Evolutionary conservation across 2,113 vertebrate species (phyloP), one percentile per base, ranked within the genome.

Genomic region (Gopherus flavomarginatus): DNA sequence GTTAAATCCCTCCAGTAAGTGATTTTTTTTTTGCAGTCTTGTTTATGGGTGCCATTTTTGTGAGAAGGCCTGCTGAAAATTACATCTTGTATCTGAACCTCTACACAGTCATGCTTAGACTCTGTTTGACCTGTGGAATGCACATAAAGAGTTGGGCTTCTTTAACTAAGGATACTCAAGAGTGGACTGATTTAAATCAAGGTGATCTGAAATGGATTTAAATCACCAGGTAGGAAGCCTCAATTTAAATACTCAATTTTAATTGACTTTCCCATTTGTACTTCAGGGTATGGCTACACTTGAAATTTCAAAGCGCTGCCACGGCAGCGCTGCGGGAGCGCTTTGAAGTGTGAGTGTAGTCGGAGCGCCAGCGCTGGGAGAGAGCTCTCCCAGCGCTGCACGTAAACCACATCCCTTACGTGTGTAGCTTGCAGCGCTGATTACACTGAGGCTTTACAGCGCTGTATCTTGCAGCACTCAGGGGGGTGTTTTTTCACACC

Each of bases 1-100:
- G 84, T 69, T 87, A 96, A 97, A 93, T 56, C 52, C 62, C 89
- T 80, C 85, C 84, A 91, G 87, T 87, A 78, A 90, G 75, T 72
- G 78, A 54, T 92, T 83, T 86, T 91, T 24, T 24, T 75, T 75
- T 75, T 75, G 11, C 5, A 10, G 17, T 75, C 5, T 75, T 75
- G 19, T 35, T 69, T 57, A 69, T 75, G 38, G 69, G 9, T 75
- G 38, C 69, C 69, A 75, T 75, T 21, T 24, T 42, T 75, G 38
- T 22, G n/a, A 19, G 17, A 75, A 75, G 19, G 19, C 22, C 26
- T 75, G n/a, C 69, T 42, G 38, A 42, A 75, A 75, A 22, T 75
- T 75, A 26, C 38, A 22, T 42, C 9, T 21, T 44, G 24, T 77
- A 44, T 44, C 22, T 11, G 38, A 77, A 11, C 22, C 54, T 56